Conservation (phyloP, 1,140 invertebrate species). For the Piezodorus guildinii region DNA sequence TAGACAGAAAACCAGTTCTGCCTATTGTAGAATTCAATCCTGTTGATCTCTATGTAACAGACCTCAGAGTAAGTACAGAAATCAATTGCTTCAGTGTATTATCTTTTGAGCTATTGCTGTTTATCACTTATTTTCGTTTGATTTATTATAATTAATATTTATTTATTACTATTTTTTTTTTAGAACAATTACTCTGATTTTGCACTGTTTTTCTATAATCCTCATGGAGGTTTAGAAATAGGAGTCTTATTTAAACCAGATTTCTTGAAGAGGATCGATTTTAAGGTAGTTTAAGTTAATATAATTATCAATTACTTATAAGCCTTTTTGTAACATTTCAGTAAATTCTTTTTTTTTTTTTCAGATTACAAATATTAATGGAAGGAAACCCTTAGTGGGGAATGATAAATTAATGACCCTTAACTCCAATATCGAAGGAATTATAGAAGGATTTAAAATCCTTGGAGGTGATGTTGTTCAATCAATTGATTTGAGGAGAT, state of each 20-base stretch:
- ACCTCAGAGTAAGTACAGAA: constrained; percentile 52
- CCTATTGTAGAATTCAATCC: constrained; percentile 70
- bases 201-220: constrained; percentile 80
- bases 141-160: constrained; percentile 1
- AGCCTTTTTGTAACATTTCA: constrained; percentile 1
- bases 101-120: background rate
- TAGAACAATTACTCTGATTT: constrained; percentile 62
- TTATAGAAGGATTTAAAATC: constrained; percentile 29
- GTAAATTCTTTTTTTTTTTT: background rate
- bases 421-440: constrained; percentile 26
- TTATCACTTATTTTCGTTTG: constrained; percentile 10
- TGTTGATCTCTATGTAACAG: constrained; percentile 53
- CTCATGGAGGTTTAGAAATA: constrained; percentile 67
- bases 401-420: background rate
- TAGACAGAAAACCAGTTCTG: constrained; percentile 34
- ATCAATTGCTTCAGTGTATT: too few species aligned
- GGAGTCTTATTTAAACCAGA: constrained; percentile 71
- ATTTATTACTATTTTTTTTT: constrained; percentile 30
- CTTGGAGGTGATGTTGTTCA: constrained; percentile 27
- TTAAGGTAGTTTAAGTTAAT: constrained; percentile 48
- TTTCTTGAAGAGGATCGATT: constrained; percentile 45
- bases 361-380: background rate
- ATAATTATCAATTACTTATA: background rate
- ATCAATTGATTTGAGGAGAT: constrained; percentile 19
- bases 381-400: background rate